Base-by-base conservation (phyloP, 2,888 invertebrate species). In the Drosophila tanythrix region DNA sequence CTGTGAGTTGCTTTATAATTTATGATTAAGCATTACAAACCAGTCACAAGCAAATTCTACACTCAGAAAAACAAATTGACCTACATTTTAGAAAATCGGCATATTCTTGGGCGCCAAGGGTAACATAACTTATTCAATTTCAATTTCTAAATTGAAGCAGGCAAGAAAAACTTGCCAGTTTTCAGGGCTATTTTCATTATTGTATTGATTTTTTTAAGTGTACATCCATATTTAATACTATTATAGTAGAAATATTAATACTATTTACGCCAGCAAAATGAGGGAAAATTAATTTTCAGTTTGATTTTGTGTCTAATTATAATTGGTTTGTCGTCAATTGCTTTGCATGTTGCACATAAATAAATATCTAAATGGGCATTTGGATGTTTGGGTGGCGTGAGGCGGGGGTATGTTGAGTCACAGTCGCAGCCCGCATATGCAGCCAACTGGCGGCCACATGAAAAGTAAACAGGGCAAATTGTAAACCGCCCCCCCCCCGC, bases 301-400 rank as follows among this genome's bases (percentile, higher is more conserved):
- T 62, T 74, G 60, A 61, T 66, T 86, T 90, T 82, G 81, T 91
- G 84, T 90, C 88, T 92, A 92, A 92, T 92, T 92, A 90, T 88
- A 83, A 90, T 91, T 91, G 92, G 89, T 84, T 72, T 91, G 72
- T 60, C 46, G 50, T 71, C 92, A 92, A 92, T 91, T 91, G 92
- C 91, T 92, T 92, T 91, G 92, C 92, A 92, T 92, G 92, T 82
- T 89, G 86, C 91, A 92, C 87, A 90, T 86, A 86, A 92, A 92
- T 92, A 92, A 92, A 92, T 91, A 57, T 36, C 15, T 6, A 90
- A 92, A 91, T 88, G 87, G 75, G 59, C 72, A 61, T 70, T 67
- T 63, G 38, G 13, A 4, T 29, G 27, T 27, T 5, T 15, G n/a
- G 3, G 29, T 27, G 15, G 29, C 11, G n/a, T 13, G 29, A 8